Evolutionary conservation across 2,797 vertebrate genomes (phyloP).

Genomic region (Sebastes diaconus): DNA sequence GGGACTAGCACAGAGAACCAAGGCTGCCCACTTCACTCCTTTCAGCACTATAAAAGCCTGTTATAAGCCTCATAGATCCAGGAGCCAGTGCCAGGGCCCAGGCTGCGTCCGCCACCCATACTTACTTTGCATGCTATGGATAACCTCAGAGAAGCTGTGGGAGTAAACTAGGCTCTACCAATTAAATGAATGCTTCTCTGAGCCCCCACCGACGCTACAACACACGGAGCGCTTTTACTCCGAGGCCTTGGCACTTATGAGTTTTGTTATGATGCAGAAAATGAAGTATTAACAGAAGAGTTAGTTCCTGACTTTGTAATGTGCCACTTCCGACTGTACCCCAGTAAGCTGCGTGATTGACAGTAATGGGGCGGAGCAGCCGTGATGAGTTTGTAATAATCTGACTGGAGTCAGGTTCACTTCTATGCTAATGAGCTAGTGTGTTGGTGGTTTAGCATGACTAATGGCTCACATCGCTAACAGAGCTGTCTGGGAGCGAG

Average conservation of each 20-base stretch:
- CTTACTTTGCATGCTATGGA: not conserved
- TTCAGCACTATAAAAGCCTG: slow-evolving; percentile 48
- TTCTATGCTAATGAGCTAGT: slow-evolving; percentile 77
- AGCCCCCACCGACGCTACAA: not conserved
- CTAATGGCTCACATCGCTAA: slow-evolving; percentile 73
- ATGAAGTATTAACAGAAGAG: slow-evolving; percentile 58
- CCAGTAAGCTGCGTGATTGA: slow-evolving; percentile 71
- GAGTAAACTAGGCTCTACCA: slow-evolving; percentile 10
- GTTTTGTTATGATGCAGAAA: slow-evolving; percentile 48
- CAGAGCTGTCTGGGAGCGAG: slow-evolving; percentile 66
- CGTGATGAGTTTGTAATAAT: slow-evolving; percentile 77
- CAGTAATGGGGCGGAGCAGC: slow-evolving; percentile 77
- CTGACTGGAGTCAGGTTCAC: slow-evolving; percentile 76
- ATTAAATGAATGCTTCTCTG: slow-evolving; percentile 27
- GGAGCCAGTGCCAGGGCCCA: slow-evolving; percentile 15
- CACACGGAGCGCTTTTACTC: slow-evolving; percentile 1
- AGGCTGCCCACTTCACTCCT: slow-evolving; percentile 57
- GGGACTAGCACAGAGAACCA: slow-evolving; percentile 43
- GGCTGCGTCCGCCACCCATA: slow-evolving; percentile 31
- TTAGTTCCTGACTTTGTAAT: slow-evolving; percentile 62
- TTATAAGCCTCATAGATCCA: slow-evolving; percentile 58
- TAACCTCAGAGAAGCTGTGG: slow-evolving; percentile 12
- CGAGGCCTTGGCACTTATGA: slow-evolving; percentile 17
- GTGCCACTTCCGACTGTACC: slow-evolving; percentile 59
- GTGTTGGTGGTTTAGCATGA: slow-evolving; percentile 79